A percentile compares a stretch with the other conserved stretches of the same genome.
Conservation (phyloP, 2,888 invertebrate species). For the Scaptomyza cyrtandrae region DNA sequence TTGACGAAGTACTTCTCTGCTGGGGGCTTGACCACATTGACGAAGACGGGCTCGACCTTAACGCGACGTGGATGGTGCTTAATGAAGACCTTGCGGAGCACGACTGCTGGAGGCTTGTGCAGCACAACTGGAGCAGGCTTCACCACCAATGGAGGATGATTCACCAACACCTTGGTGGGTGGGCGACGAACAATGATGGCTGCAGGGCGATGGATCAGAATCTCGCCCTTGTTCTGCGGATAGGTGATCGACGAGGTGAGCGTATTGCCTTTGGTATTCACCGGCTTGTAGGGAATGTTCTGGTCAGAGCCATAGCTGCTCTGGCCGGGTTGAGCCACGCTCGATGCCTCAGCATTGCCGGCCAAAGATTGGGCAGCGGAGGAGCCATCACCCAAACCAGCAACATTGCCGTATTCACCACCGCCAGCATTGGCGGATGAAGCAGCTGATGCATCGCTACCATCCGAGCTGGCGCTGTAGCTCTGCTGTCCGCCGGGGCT, state of each 20-base stretch:
- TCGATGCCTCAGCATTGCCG: constrained; percentile 47
- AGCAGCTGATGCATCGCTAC: constrained; percentile 52
- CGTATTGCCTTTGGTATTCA: constrained; percentile 77
- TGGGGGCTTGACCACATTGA: constrained; percentile 83
- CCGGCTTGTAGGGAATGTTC: constrained; percentile 78
- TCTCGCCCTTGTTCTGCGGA: constrained; percentile 83
- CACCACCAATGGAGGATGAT: constrained; percentile 83
- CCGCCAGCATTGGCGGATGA: constrained; percentile 51
- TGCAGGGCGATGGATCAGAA: constrained; percentile 83
- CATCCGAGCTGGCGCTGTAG: constrained; percentile 40
- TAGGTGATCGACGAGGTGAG: constrained; percentile 80
- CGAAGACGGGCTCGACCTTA: constrained; percentile 83
- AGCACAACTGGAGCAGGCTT: constrained; percentile 84
- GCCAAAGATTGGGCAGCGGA: constrained; percentile 41
- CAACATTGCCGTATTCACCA: constrained; percentile 35
- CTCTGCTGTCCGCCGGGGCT: constrained; percentile 42
- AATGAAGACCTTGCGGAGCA: constrained; percentile 82
- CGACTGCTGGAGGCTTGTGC: constrained; percentile 84
- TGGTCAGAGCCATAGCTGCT: constrained; percentile 69
- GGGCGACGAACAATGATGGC: constrained; percentile 84
- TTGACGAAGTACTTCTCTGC: constrained; percentile 84
- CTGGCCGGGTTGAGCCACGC: constrained; percentile 51
- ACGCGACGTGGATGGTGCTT: constrained; percentile 83
- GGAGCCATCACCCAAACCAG: constrained; percentile 35
- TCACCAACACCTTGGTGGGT: constrained; percentile 83